Base-by-base conservation (phyloP, 2,888 invertebrate genomes). In the Sericinus montela region DNA sequence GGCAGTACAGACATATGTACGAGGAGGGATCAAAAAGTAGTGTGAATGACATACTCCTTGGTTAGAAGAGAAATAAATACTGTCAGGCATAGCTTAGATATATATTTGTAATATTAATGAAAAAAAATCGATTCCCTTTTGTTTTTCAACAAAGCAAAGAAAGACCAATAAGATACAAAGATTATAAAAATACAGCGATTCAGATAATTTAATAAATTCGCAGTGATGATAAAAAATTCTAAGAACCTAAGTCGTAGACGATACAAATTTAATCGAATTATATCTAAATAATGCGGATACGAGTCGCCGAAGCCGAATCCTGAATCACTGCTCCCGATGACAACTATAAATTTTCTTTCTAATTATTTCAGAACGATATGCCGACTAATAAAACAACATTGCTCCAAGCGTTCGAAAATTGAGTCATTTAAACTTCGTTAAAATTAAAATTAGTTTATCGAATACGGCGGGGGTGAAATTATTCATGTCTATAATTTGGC, bases 281-380 rank as follows among this genome's bases (percentile, higher is more conserved):
- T 65, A 68, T 74, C 67, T 62, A 72, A 72, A 73, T 73, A 76
- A 75, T 69, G 65, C 67, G 69, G 75, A 76, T 62, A 65, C 59
- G 45, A 55, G 52, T 56, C 54, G 59, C 49, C 60, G 52, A 43
- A 50, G 52, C 54, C 53, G 52, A 55, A 45, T 45, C 54, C 61
- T 80, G 81, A 85, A 82, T 83, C 79, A 79, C 69, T 60, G 55
- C 59, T 57, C 60, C 63, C 72, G 72, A 79, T 79, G 82, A 80
- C 83, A 80, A 75, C 85, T 68, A 86, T 86, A 86, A 86, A 86
- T 86, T 80, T 72, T 64, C 59, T 63, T 73, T 75, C 76, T 79
- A 83, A 86, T 86, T 86, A 84, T 81, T 78, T 75, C 56, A 70
- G 72, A 78, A 66, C 74, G 74, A 75, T 75, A 80, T 69, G 72